These are phyloP conservation scores for Falco biarmicus DNA, from an alignment of 2,797 vertebrate genomes.

Conservation along the genomic window DNA sequence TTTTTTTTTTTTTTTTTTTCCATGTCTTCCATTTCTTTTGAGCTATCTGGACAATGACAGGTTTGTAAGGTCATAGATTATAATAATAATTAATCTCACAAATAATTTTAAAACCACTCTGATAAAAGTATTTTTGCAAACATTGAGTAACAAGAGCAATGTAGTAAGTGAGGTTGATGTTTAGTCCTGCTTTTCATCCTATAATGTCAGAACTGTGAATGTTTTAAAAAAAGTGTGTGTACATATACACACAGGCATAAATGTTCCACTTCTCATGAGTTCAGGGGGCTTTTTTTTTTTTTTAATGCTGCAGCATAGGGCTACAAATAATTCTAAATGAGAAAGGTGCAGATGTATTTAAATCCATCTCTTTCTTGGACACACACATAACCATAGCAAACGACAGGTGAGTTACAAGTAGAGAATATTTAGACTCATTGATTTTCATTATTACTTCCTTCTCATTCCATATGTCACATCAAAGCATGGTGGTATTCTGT, in stretches of 20 bases:
- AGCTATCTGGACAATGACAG: not conserved
- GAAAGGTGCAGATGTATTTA: not conserved
- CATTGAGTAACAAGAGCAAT: not conserved
- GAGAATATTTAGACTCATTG: constrained; percentile 77
- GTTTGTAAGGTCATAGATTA: not conserved
- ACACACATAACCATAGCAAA: not conserved
- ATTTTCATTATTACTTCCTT: constrained; percentile 78
- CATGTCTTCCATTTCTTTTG: not conserved
- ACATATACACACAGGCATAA: not conserved
- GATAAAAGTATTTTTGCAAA: not conserved
- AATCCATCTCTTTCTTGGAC: not conserved
- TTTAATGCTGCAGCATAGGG: not conserved
- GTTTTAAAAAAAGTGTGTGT: rapidly evolving
- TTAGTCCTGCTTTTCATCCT: not conserved
- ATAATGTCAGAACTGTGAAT: not conserved
- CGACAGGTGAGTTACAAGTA: constrained; percentile 68
- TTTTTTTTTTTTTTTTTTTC: not conserved
- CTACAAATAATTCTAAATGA: not conserved
- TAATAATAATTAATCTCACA: not conserved
- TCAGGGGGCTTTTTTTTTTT: not conserved
- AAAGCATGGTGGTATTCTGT: constrained; percentile 58
- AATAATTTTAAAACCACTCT: not conserved
- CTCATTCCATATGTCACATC: constrained; percentile 77
- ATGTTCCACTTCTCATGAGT: not conserved
- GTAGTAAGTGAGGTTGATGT: not conserved